phyloP scores from a whole-genome alignment of 1,140 invertebrate species.

The Pollicipes pollicipes region DNA sequence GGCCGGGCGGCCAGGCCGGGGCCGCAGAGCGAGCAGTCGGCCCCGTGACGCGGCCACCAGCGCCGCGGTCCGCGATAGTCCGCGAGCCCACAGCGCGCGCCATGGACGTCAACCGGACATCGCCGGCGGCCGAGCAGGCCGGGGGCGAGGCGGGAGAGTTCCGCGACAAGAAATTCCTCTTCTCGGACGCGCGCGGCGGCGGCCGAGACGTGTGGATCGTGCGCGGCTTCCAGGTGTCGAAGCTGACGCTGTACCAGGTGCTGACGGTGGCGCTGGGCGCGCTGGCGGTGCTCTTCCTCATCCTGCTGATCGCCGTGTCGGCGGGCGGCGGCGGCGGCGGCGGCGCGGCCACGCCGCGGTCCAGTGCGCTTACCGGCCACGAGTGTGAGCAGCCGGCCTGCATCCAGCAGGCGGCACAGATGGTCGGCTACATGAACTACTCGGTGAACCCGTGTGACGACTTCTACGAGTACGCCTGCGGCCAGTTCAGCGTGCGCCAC shows the following conservation, averaged over 20 bases:
- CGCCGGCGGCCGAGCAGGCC: neutral
- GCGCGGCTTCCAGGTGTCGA: conserved; percentile 1
- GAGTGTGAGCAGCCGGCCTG: conserved; percentile 1
- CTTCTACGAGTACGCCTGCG: conserved; percentile 4
- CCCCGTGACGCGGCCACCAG: neutral
- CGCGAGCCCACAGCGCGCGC: neutral
- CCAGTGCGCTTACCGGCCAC: neutral
- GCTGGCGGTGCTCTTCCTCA: neutral
- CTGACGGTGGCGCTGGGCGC: neutral
- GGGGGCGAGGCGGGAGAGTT: neutral
- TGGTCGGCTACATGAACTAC: conserved; percentile 4
- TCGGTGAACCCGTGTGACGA: conserved; percentile 1
- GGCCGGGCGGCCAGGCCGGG: no score
- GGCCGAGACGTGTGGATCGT: conserved; percentile 1
- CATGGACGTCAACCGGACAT: neutral
- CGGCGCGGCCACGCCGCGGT: neutral
- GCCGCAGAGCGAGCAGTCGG: neutral
- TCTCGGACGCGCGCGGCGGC: neutral
- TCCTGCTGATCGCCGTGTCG: conserved; percentile 1
- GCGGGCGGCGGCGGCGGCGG: neutral
- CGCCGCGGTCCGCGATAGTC: neutral
- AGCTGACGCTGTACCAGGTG: conserved; percentile 2
- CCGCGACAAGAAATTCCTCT: conserved; percentile 5
- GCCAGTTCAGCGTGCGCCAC: conserved; percentile 1
- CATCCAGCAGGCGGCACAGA: neutral